Percentiles rank a stretch among this genome's conserved stretches.
Evolutionary conservation across 2,113 vertebrate genomes (phyloP).

Genomic region (Scatophagus argus): DNA sequence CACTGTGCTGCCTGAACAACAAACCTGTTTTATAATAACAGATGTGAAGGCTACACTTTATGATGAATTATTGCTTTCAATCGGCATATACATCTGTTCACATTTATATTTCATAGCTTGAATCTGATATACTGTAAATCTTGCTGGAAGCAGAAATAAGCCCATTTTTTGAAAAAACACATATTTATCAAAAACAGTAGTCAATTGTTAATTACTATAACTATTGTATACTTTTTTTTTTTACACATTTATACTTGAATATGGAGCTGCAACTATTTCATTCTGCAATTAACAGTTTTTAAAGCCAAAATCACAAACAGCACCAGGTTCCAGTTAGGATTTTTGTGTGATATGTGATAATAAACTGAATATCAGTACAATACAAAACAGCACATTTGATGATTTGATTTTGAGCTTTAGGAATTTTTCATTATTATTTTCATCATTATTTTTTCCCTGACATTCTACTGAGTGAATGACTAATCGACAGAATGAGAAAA

Average conservation of each 20-base stretch:
- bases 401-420: background rate
- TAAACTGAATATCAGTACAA: background rate
- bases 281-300: background rate
- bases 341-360: background rate
- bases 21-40: background rate
- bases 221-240: too few species aligned
- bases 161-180: background rate
- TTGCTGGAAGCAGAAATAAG: background rate
- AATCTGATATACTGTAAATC: background rate
- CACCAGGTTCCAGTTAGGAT: background rate
- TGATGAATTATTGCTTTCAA: background rate
- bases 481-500: background rate
- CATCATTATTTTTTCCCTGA: background rate
- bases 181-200: background rate
- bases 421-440: background rate
- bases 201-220: background rate
- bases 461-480: background rate
- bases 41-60: background rate
- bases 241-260: background rate
- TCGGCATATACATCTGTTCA: background rate
- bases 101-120: background rate
- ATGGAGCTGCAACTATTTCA: background rate
- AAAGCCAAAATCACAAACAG: background rate
- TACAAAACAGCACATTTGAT: background rate
- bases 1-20: slow-evolving; percentile 6